A percentile compares a stretch with the other conserved stretches of the same genome.
These are phyloP conservation scores for Spermophilus dauricus DNA, from an alignment of 2,113 vertebrate genomes.

Conservation along the genomic window DNA sequence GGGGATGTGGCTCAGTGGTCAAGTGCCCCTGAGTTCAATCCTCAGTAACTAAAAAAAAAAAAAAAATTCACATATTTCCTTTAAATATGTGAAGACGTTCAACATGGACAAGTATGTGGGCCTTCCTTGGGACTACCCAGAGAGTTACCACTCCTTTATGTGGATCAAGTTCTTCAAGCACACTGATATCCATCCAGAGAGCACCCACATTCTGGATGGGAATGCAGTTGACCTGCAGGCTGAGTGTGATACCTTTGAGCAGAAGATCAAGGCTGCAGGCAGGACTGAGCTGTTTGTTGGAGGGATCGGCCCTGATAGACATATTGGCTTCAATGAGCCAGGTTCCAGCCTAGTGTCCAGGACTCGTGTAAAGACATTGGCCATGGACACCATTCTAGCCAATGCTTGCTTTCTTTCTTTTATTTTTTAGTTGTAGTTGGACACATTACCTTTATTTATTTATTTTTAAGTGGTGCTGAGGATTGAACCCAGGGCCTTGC, in stretches of 20 bases:
- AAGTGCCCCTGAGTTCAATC: too few species aligned
- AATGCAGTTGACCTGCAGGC: constrained; percentile 93
- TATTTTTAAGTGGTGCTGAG: too few species aligned
- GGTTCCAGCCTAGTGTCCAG: constrained; percentile 97
- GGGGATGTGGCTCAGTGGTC: too few species aligned
- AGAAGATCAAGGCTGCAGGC: constrained; percentile 95
- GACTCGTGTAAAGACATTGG: constrained; percentile 97
- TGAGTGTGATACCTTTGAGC: constrained; percentile 95
- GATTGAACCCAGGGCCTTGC: too few species aligned
- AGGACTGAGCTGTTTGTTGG: constrained; percentile 98
- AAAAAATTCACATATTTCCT: too few species aligned
- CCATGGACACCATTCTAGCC: constrained; percentile 97
- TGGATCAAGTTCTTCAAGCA: constrained; percentile 99
- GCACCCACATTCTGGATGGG: constrained; percentile 96
- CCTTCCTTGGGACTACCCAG: constrained; percentile 95
- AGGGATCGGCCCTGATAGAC: constrained; percentile 98
- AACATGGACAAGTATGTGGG: constrained; percentile 78
- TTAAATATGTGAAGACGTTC: too few species aligned
- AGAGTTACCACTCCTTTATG: constrained; percentile 99
- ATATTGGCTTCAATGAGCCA: constrained; percentile 99
- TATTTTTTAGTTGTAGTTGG: too few species aligned
- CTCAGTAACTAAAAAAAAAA: too few species aligned
- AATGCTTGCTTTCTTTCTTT: constrained; percentile 87
- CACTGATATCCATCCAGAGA: constrained; percentile 95
- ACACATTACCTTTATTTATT: too few species aligned